These are phyloP conservation scores for Melinaea marsaeus DNA, from an alignment of 2,888 invertebrate genomes.

Conservation along the genomic window DNA sequence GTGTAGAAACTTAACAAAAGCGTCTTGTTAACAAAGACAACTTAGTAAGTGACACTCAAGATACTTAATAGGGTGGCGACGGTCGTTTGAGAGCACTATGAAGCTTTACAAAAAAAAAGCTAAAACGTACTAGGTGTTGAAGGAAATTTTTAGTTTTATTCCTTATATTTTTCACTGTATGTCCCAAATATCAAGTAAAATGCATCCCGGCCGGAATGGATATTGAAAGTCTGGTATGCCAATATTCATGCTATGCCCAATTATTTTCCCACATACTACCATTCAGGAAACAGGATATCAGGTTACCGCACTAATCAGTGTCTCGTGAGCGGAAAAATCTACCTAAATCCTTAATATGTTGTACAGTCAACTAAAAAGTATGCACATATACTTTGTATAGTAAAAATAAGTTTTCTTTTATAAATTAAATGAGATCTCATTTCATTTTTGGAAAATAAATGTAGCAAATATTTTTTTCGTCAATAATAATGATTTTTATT, in stretches of 20 bases:
- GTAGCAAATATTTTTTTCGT: no score
- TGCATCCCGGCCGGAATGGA: background rate
- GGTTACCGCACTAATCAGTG: conserved; percentile 36
- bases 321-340: conserved; percentile 34
- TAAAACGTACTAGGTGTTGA: background rate
- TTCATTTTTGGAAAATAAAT: no score
- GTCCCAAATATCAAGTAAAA: conserved; percentile 2
- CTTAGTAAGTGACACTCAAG: conserved; percentile 1
- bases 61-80: background rate
- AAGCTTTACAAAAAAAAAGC: background rate
- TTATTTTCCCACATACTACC: conserved; percentile 14
- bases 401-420: no score
- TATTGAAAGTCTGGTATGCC: no score
- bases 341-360: conserved; percentile 26
- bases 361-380: conserved; percentile 37
- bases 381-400: background rate
- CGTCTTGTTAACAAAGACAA: conserved; percentile 3
- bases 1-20: background rate
- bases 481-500: no score
- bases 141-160: background rate
- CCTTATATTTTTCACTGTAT: no score
- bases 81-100: background rate
- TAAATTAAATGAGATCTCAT: no score
- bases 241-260: conserved; percentile 5
- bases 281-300: conserved; percentile 24